Evolutionary conservation across 2,113 vertebrate genomes (phyloP).

Genomic region (Hippocampus guttulatus): DNA sequence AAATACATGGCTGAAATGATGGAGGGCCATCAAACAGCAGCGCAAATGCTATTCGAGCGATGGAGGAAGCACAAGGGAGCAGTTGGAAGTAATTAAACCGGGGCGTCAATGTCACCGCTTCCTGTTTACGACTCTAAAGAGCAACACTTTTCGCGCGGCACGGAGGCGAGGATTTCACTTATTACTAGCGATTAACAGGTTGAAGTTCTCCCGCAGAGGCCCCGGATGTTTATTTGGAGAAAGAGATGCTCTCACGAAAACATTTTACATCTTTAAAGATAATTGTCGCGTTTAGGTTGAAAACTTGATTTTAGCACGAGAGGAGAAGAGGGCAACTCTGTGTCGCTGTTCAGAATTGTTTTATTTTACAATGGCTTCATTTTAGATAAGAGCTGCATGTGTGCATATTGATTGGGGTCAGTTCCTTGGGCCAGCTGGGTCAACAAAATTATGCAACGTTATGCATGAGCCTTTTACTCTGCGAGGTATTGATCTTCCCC

Average conservation of each 20-base stretch:
- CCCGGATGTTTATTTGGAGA: slow-evolving; percentile 22
- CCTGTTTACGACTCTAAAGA: slow-evolving; percentile 57
- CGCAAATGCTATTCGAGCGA: slow-evolving; percentile 59
- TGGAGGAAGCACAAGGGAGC: slow-evolving; percentile 58
- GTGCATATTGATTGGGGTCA: slow-evolving; percentile 31
- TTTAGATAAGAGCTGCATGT: slow-evolving; percentile 30
- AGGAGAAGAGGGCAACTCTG: slow-evolving; percentile 7
- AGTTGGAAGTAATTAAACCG: slow-evolving; percentile 66
- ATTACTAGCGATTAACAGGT: slow-evolving; percentile 43
- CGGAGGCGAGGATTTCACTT: slow-evolving; percentile 48
- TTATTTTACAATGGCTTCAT: slow-evolving; percentile 16
- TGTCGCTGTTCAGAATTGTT: neutral
- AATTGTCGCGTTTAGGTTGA: slow-evolving; percentile 7
- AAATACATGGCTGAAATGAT: slow-evolving; percentile 62
- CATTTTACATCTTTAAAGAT: slow-evolving; percentile 19
- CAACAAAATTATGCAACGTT: slow-evolving; percentile 51
- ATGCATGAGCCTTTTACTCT: slow-evolving; percentile 40
- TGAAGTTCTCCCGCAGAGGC: slow-evolving; percentile 24
- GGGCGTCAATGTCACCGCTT: slow-evolving; percentile 57
- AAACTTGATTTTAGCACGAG: slow-evolving; percentile 1
- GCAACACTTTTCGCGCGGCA: slow-evolving; percentile 32
- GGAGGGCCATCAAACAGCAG: slow-evolving; percentile 44
- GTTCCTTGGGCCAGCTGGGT: slow-evolving; percentile 53
- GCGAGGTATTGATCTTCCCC: slow-evolving; percentile 50
- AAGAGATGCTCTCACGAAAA: slow-evolving; percentile 29